Evolutionary conservation across 2,797 vertebrate species (phyloP), one percentile per base, ranked within the genome.

Genomic region (Tokudaia tokunoshimensis): DNA sequence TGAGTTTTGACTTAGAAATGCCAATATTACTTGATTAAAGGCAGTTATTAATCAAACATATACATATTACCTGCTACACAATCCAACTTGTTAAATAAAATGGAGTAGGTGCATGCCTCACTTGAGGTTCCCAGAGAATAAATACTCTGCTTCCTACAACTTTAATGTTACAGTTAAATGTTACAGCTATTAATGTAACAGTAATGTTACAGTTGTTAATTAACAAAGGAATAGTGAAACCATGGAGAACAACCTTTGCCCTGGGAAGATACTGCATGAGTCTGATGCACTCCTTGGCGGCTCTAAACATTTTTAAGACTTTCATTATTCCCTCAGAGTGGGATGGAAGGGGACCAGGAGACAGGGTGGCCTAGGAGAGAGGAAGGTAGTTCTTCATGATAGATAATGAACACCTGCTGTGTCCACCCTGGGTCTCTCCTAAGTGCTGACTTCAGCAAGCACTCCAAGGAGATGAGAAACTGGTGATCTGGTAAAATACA

Each of bases 401-500:
- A 20, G 7, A 55, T 91, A 89, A 96, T 37, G 82, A 94, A 57
- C 47, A 78, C 84, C 57, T 52, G 70, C 44, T 93, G 91, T 22
- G 70, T 83, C 70, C 37, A 57, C 31, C 29, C n/a, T 20, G 12
- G 13, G 72, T 57, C 87, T 96, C 92, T 95, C 37, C 6, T 61
- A 95, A 81, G 74, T 89, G 95, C 94, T 97, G 96, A 97, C 70
- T 86, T 31, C 84, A 84, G 93, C 94, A 84, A 91, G 92, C 96
- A 94, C 96, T 92, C 95, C 52, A 84, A 91, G 94, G 96, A 97
- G 37, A 41, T 24, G 75, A 86, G 72, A 92, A 97, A 97, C 61
- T 41, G 92, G 94, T 91, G 95, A 94, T 92, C 90, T 95, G 97
- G 96, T 96, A 94, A 97, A 97, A 97, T 94, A 67, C 12, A 78